Base-by-base conservation (phyloP, 2,113 vertebrate genomes). In the Callocephalon fimbriatum region DNA sequence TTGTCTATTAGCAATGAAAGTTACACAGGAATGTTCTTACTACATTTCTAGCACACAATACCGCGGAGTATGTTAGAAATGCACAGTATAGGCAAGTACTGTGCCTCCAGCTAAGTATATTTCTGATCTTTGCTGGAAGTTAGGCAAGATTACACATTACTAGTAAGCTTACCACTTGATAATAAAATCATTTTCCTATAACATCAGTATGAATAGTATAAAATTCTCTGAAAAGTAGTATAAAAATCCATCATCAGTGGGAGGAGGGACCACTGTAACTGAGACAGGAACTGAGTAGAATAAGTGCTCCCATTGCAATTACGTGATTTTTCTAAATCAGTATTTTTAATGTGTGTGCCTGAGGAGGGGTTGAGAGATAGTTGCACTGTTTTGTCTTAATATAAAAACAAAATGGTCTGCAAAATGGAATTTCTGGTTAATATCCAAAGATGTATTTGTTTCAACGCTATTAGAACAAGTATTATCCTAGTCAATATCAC, bases 11-110 rank as follows among this genome's bases (percentile, higher is more conserved):
- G 61, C 40, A 65, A 45, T 3, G 8, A 0, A 1, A 71, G 44
- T 40, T 29, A 50, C 27, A 37, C 21, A 2, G 1, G 15, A 67
- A 75, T 21, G 14, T 12, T n/a, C 16, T 79, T 40, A 40, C 45
- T 4, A 45, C 3, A 50, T 75, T 78, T 71, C 35, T 68, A 70
- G 56, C 25, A 61, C 16, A 74, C 26, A 29, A 5, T 40, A 50
- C 14, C 3, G 0, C 15, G 1, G 12, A n/a, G 3, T 25, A 53
- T 3, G 1, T 48, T 40, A 59, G 18, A 74, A 74, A 48, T 13
- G 29, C 5, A 29, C 12, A 56, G 35, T 11, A 54, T 2, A 70
- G 45, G 14, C 29, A 53, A 86, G 10, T 26, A 56, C 16, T 61
- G 21, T 15, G n/a, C 37, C 10, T 23, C 15, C 48, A 86, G 12